These are phyloP conservation scores for Planococcus citri DNA, from an alignment of 1,140 invertebrate genomes.

Conservation along the genomic window DNA sequence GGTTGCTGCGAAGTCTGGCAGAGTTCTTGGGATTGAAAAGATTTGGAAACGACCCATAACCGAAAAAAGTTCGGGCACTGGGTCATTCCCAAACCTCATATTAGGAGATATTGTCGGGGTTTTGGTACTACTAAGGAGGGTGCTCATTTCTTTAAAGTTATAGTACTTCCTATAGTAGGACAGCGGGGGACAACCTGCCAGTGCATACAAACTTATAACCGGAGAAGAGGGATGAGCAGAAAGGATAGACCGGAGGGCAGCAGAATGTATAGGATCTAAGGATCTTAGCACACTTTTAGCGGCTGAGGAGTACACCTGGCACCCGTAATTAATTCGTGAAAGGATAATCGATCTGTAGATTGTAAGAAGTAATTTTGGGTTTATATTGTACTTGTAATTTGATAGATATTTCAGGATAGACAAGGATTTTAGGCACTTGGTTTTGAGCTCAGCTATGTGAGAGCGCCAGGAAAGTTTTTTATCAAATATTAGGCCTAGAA, in stretches of 20 bases:
- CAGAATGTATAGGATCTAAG: conserved; percentile 10
- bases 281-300: background rate
- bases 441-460: background rate
- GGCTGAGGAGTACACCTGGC: background rate
- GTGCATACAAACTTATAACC: background rate
- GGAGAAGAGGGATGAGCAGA: conserved; percentile 6
- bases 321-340: background rate
- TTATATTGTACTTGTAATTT: background rate
- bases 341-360: conserved; percentile 7
- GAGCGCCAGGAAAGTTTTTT: conserved; percentile 1
- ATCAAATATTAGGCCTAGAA: background rate
- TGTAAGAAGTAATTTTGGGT: background rate
- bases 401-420: background rate
- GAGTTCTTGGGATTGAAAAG: no score
- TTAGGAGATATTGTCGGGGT: no score
- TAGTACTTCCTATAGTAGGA: no score
- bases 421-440: background rate
- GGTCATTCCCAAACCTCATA: no score
- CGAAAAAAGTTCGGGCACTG: no score
- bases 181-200: background rate
- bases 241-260: background rate
- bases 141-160: no score
- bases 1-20: no score
- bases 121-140: no score
- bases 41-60: no score